Evolutionary conservation across 2,113 vertebrate genomes (phyloP), one percentile per base, ranked within the genome.

Genomic region (Triplophysa tibetana): DNA sequence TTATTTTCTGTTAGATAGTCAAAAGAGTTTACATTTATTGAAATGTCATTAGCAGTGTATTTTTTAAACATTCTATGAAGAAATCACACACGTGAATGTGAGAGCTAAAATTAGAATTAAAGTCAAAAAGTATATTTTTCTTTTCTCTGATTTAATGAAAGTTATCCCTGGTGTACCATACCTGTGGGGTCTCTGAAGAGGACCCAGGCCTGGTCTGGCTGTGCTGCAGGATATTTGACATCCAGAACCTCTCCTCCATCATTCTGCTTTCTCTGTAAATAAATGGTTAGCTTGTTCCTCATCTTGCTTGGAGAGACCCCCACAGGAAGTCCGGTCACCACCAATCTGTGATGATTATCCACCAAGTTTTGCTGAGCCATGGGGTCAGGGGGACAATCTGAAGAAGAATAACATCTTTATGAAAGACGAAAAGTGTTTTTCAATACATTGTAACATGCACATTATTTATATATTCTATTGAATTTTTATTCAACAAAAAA

Each of bases 201-300:
- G 58, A 89, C 54, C 69, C 72, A 68, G 9, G 88, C 88, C 62
- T 84, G 83, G 75, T 86, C 83, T 0, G 84, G 80, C 58, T 33
- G 80, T 9, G 43, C 33, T 8, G 70, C 43, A n/a, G 87, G 88
- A 79, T 87, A 89, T 38, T 69, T 82, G 26, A 88, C 75, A 11
- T 83, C 70, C 76, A 85, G 43, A 14, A 89, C 85, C 54, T 89
- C 88, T 9, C 87, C 86, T 2, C 87, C 88, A 21, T 84, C 79
- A 33, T 85, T 88, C 41, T 81, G 76, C 61, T 73, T 80, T 45
- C 83, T 73, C 74, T 89, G 88, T 58, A 89, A 89, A 77, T 86
- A 85, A 62, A 89, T 83, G 62, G 83, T 88, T 56, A 89, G 86
- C 56, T 89, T 89, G 75, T 89, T 88, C 81, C 80, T 89, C 82